Percentiles rank a stretch among this genome's conserved stretches.
These are phyloP conservation scores for Callipepla californica DNA, from an alignment of 2,113 vertebrate genomes.

Conservation along the genomic window DNA sequence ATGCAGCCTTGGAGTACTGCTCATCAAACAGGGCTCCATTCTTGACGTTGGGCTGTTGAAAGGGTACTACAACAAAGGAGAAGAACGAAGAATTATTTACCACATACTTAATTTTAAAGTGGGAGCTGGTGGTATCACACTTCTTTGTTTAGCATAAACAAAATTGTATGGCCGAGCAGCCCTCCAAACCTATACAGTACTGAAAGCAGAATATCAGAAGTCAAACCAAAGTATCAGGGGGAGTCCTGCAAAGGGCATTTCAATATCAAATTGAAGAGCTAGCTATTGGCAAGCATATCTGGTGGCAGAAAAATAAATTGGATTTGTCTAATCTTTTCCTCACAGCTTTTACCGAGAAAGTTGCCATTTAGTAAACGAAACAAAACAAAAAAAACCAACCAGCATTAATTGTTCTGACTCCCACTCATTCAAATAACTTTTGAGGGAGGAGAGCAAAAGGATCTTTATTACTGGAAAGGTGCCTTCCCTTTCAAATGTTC, in stretches of 20 bases:
- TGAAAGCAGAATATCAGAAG: background rate
- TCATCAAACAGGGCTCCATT: constrained; percentile 98
- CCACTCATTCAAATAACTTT: background rate
- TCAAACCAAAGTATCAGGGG: background rate
- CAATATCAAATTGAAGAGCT: background rate
- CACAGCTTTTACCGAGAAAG: background rate
- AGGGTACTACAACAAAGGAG: constrained; percentile 86
- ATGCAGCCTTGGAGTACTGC: constrained; percentile 91
- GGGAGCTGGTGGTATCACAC: background rate
- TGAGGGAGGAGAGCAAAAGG: background rate
- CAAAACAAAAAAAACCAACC: background rate
- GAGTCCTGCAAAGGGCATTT: background rate
- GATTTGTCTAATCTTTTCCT: background rate
- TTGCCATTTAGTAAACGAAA: background rate
- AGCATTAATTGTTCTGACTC: background rate
- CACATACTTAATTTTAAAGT: background rate
- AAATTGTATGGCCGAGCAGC: background rate
- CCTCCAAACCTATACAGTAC: background rate
- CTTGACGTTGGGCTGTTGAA: constrained; percentile 93
- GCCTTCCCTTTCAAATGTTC: background rate
- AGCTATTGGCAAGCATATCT: background rate
- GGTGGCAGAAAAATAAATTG: background rate
- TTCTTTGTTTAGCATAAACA: background rate
- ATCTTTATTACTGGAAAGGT: background rate
- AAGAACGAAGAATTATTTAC: background rate